Percentiles rank a stretch among this genome's conserved stretches.
phyloP scores from a whole-genome alignment of 2,113 vertebrate genomes.

The Colossoma macropomum region DNA sequence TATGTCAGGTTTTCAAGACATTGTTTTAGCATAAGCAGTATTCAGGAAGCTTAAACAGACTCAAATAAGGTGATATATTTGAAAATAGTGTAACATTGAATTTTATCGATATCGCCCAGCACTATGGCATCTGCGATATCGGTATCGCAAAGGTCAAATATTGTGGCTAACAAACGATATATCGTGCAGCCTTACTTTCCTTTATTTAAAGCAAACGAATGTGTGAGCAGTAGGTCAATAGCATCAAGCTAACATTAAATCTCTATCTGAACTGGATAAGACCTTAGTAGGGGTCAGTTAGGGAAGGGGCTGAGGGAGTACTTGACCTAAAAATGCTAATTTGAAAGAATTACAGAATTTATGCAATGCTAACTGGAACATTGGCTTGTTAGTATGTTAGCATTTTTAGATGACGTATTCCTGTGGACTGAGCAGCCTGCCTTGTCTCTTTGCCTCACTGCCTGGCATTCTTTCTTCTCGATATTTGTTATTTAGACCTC shows the following conservation, averaged over 20 bases:
- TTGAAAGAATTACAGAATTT: neutral
- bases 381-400: neutral
- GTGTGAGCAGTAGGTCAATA: slow-evolving; percentile 6
- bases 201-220: neutral
- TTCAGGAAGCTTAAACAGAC: no score
- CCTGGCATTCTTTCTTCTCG: neutral
- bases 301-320: neutral
- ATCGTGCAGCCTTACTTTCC: neutral
- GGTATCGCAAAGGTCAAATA: neutral
- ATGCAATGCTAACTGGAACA: neutral
- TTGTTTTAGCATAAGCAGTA: no score
- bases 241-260: neutral
- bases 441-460: neutral
- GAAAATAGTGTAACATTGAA: no score
- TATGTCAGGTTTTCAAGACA: no score
- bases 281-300: neutral
- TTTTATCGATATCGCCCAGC: neutral
- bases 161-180: neutral
- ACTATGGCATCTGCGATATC: neutral
- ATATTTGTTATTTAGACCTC: slow-evolving; percentile 33
- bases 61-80: no score
- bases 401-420: neutral
- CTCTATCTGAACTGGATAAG: neutral
- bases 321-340: neutral
- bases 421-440: neutral